Evolutionary conservation across 2,113 vertebrate species (phyloP).

Genomic region (Caranx melampygus): DNA sequence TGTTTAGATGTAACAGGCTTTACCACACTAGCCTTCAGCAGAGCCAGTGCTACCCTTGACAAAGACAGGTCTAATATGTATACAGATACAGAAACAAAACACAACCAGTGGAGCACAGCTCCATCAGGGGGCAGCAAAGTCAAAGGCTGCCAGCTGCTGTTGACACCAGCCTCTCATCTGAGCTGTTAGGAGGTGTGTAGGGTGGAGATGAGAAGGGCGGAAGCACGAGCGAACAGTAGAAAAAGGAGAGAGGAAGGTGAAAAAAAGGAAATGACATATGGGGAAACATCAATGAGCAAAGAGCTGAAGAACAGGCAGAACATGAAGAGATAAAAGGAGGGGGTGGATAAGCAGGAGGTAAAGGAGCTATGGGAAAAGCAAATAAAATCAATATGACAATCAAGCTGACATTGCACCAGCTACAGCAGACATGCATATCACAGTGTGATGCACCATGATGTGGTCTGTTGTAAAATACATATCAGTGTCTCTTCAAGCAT

Average conservation of each 20-base stretch:
- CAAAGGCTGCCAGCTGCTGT: constrained; percentile 38
- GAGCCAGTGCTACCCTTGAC: background rate
- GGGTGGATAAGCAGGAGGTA: background rate
- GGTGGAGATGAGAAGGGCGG: constrained; percentile 27
- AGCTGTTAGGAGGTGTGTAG: background rate
- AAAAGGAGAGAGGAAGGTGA: background rate
- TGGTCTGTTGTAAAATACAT: background rate
- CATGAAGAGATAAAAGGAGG: accelerated
- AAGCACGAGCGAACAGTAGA: background rate
- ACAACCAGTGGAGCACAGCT: background rate
- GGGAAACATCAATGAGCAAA: background rate
- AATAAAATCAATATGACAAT: background rate
- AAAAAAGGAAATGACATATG: background rate
- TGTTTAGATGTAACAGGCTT: background rate
- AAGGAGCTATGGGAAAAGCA: background rate
- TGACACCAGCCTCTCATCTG: constrained; percentile 31
- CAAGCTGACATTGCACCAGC: background rate
- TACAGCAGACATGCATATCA: background rate
- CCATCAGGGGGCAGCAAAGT: constrained; percentile 76
- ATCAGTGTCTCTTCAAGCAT: background rate
- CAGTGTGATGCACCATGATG: too few relatives aligned
- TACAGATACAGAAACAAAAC: background rate
- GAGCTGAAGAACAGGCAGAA: background rate
- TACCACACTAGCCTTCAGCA: background rate
- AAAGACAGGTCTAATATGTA: background rate